Evolutionary conservation across 2,113 vertebrate species (phyloP).

Genomic region (Chionis minor): DNA sequence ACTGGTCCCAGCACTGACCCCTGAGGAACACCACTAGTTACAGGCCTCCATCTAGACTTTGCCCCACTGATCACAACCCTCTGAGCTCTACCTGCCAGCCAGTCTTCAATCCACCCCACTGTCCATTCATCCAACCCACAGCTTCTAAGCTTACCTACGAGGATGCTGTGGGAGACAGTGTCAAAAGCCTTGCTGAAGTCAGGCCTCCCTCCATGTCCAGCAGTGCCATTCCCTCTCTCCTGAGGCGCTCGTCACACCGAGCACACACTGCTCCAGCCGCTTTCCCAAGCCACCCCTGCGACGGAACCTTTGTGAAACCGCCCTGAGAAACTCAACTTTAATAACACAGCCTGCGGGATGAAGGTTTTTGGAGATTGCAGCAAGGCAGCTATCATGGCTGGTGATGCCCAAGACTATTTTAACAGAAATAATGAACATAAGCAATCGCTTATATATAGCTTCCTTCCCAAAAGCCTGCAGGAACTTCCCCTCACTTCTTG

Average conservation of each 20-base stretch:
- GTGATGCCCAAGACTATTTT: not conserved
- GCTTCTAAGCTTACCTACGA: too few species aligned
- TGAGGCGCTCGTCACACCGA: too few species aligned
- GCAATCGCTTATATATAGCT: not conserved
- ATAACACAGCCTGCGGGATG: accelerated
- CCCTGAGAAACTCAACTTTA: not conserved
- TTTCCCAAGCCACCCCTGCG: not conserved
- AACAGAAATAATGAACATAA: not conserved
- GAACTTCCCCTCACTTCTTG: not conserved
- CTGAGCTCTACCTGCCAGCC: too few species aligned
- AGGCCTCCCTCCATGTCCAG: not conserved
- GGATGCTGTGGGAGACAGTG: too few species aligned
- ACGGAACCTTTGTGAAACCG: not conserved
- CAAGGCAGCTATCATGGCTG: not conserved
- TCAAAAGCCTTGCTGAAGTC: too few species aligned
- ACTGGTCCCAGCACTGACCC: too few species aligned
- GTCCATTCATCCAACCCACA: too few species aligned
- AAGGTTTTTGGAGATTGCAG: not conserved
- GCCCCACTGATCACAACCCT: too few species aligned
- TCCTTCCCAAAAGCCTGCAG: not conserved
- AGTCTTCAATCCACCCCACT: too few species aligned
- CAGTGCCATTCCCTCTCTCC: not conserved
- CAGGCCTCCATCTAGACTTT: too few species aligned
- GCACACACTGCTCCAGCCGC: not conserved
- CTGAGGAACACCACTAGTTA: too few species aligned